Percentiles rank a stretch among this genome's conserved stretches.
phyloP scores from a whole-genome alignment of 1,140 invertebrate species.

The Arion vulgaris region DNA sequence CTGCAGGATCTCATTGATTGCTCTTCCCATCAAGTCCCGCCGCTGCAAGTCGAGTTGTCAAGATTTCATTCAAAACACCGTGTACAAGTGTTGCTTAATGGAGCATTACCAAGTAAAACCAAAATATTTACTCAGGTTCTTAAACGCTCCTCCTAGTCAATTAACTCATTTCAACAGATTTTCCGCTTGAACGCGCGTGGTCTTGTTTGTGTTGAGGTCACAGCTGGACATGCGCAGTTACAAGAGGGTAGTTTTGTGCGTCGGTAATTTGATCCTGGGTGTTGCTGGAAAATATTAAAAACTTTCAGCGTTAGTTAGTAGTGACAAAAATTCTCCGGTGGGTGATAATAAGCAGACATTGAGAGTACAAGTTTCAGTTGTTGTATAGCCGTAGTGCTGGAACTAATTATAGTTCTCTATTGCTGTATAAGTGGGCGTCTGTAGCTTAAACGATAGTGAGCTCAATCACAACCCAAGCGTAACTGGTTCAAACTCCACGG shows the following conservation, averaged over 20 bases:
- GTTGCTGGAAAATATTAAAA: not conserved
- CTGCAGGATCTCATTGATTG: not conserved
- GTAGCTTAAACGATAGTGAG: too few relatives aligned
- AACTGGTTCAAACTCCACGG: too few relatives aligned
- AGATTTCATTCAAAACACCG: not conserved
- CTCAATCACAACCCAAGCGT: too few relatives aligned
- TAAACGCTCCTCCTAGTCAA: not conserved
- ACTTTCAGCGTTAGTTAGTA: too few relatives aligned
- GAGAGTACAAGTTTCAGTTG: too few relatives aligned
- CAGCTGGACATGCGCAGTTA: constrained; percentile 3
- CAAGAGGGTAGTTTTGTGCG: not conserved
- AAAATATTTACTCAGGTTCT: constrained; percentile 20
- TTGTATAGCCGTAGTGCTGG: too few relatives aligned
- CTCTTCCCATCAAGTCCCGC: not conserved
- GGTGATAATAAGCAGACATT: too few relatives aligned
- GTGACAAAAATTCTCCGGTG: too few relatives aligned
- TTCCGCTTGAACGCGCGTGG: not conserved
- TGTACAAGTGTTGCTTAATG: constrained; percentile 25
- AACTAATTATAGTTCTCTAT: too few relatives aligned
- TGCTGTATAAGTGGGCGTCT: too few relatives aligned
- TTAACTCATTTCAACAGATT: not conserved
- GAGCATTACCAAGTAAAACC: constrained; percentile 6
- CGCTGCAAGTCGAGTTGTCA: constrained; percentile 20
- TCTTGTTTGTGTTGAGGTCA: not conserved
- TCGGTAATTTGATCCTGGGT: not conserved